These are phyloP conservation scores for Timandra comae DNA, from an alignment of 2,888 invertebrate genomes.

Conservation along the genomic window DNA sequence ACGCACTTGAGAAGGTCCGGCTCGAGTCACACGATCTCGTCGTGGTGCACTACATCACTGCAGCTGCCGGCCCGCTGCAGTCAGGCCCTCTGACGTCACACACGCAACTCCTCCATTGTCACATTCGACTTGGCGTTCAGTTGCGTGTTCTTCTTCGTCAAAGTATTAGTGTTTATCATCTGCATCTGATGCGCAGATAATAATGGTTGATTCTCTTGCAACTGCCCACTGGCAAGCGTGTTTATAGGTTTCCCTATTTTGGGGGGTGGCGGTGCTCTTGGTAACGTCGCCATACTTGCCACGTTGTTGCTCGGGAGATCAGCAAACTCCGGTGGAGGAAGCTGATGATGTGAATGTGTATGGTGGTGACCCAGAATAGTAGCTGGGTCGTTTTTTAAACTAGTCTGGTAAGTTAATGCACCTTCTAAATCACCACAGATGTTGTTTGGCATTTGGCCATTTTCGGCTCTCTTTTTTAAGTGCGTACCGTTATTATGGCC, in stretches of 20 bases:
- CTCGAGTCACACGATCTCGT: conserved; percentile 74
- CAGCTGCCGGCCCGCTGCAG: conserved; percentile 75
- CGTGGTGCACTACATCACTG: conserved; percentile 69
- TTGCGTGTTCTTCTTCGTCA: conserved; percentile 86
- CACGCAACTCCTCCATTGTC: conserved; percentile 88
- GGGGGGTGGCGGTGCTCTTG: conserved; percentile 85
- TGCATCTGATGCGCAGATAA: conserved; percentile 86
- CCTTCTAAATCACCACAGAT: conserved; percentile 90
- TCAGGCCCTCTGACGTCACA: conserved; percentile 84
- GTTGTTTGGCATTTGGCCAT: conserved; percentile 92
- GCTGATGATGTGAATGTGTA: conserved; percentile 84
- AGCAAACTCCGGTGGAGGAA: conserved; percentile 90
- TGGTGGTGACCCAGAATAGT: conserved; percentile 86
- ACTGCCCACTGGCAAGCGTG: conserved; percentile 75
- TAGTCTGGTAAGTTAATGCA: conserved; percentile 66
- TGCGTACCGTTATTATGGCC: conserved; percentile 70
- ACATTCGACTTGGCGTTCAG: conserved; percentile 77
- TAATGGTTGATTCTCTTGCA: conserved; percentile 82
- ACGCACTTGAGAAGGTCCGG: conserved; percentile 73
- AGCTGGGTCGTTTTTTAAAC: conserved; percentile 81
- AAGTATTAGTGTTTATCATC: conserved; percentile 84
- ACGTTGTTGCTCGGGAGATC: conserved; percentile 84
- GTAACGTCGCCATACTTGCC: conserved; percentile 75
- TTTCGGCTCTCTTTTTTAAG: conserved; percentile 85
- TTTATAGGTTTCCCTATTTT: conserved; percentile 80